Percentiles rank a stretch among this genome's conserved stretches.
phyloP scores from a whole-genome alignment of 2,888 invertebrate genomes.

The Tupiocoris notatus region DNA sequence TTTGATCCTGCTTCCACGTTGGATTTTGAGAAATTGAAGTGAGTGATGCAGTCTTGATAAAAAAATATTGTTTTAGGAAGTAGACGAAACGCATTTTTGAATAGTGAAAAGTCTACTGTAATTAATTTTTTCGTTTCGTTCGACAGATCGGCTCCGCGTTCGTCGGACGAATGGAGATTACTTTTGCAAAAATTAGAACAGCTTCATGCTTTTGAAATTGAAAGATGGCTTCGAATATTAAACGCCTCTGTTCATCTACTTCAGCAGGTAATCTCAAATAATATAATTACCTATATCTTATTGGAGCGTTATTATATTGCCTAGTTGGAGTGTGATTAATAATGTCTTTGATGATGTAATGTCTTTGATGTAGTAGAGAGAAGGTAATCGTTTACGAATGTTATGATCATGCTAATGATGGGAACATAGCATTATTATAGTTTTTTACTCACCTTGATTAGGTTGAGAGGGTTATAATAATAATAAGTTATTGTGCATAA shows the following conservation, averaged over 20 bases:
- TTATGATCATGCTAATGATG: too few relatives aligned
- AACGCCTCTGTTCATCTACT: conserved; percentile 69
- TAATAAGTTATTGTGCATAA: too few relatives aligned
- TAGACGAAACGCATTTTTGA: not conserved
- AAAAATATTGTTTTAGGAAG: not conserved
- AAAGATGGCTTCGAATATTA: conserved; percentile 76
- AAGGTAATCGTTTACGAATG: too few relatives aligned
- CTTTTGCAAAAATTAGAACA: conserved; percentile 76
- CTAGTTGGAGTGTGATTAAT: too few relatives aligned
- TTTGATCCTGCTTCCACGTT: conserved; percentile 27
- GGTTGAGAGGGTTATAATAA: too few relatives aligned
- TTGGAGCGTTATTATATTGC: too few relatives aligned
- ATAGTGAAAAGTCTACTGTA: too few relatives aligned
- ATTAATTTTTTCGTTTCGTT: too few relatives aligned
- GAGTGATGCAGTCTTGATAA: not conserved
- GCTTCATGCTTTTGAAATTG: conserved; percentile 76
- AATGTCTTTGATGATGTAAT: too few relatives aligned
- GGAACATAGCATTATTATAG: not conserved
- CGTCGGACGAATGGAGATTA: conserved; percentile 78
- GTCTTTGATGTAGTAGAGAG: too few relatives aligned
- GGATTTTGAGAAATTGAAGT: conserved; percentile 20
- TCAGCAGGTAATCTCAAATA: conserved; percentile 67
- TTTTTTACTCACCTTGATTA: too few relatives aligned
- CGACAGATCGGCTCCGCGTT: conserved; percentile 66
- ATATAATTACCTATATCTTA: too few relatives aligned